Conservation (phyloP, 2,113 vertebrate species). For the Casuarius casuarius region DNA sequence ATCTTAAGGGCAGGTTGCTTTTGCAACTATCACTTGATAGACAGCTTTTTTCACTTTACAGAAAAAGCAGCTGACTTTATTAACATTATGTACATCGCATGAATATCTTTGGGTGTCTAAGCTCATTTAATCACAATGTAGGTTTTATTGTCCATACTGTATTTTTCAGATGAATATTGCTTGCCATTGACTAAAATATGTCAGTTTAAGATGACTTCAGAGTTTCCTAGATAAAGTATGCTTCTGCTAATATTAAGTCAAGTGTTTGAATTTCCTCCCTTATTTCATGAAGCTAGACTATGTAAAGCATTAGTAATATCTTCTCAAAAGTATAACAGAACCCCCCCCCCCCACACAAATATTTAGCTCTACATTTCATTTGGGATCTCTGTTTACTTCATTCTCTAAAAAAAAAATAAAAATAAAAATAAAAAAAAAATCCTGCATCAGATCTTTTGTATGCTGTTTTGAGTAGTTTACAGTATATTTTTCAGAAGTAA, state of each 20-base stretch:
- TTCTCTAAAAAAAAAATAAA: too few species aligned
- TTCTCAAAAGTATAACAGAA: background rate
- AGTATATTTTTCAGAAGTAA: background rate
- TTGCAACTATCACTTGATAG: background rate
- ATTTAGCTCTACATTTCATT: background rate
- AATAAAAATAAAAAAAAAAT: background rate
- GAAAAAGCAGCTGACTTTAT: background rate
- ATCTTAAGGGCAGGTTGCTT: background rate
- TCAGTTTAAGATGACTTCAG: background rate
- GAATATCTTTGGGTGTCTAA: background rate
- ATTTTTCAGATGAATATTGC: background rate
- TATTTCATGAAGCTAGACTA: background rate
- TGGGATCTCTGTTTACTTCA: background rate
- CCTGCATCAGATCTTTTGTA: accelerated
- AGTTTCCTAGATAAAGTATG: background rate
- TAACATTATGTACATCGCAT: background rate
- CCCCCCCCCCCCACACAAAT: background rate
- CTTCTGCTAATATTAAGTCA: background rate
- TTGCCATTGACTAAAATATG: background rate
- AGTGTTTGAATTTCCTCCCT: background rate
- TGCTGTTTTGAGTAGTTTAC: background rate
- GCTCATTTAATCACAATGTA: background rate
- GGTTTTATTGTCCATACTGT: background rate
- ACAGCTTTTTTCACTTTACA: background rate
- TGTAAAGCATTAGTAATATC: background rate